A percentile compares a stretch with the other conserved stretches of the same genome.
phyloP scores from a whole-genome alignment of 2,888 invertebrate genomes.

The Drosophila subquinaria region DNA sequence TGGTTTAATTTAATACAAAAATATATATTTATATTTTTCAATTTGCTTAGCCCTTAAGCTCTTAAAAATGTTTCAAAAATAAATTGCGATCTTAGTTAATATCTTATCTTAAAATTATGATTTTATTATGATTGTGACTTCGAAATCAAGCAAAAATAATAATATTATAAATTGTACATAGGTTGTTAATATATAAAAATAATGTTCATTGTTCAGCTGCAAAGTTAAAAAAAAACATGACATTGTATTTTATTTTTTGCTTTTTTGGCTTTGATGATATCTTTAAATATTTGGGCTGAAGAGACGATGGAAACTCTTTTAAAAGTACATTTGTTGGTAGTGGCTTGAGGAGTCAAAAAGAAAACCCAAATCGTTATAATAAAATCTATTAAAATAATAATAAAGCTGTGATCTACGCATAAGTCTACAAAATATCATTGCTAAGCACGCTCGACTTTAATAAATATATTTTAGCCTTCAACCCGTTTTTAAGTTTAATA shows the following conservation, averaged over 20 bases:
- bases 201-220: background rate
- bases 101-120: background rate
- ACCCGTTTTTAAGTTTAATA: constrained; percentile 13
- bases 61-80: background rate
- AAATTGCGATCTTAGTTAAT: background rate
- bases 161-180: too few species aligned
- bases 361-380: background rate
- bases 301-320: too few species aligned
- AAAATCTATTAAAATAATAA: background rate
- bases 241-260: background rate
- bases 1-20: background rate
- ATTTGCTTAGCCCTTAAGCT: background rate
- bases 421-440: background rate
- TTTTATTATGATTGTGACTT: background rate
- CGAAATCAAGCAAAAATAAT: background rate
- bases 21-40: background rate
- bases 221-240: background rate
- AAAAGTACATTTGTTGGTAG: too few species aligned
- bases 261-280: too few species aligned
- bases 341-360: too few species aligned
- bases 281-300: too few species aligned
- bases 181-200: too few species aligned
- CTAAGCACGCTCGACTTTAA: background rate
- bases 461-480: constrained; percentile 21
- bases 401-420: background rate